A percentile compares a stretch with the other conserved stretches of the same genome.
Evolutionary conservation across 2,113 vertebrate species (phyloP).

Genomic region (Pangasianodon gigas): DNA sequence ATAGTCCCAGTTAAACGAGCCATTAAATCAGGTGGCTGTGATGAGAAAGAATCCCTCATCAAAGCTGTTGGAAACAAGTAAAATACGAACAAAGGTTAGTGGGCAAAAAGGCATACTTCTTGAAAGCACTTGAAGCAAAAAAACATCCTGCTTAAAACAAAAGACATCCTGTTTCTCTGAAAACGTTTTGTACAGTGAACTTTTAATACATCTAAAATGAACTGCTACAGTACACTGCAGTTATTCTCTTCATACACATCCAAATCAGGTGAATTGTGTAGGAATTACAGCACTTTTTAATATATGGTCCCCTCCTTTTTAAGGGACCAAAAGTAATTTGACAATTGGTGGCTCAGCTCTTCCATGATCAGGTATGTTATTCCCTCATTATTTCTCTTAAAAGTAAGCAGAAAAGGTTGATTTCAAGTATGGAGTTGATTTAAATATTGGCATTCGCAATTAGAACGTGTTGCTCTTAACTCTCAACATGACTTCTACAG

Average conservation of each 20-base stretch:
- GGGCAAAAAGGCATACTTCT: not conserved
- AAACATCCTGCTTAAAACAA: constrained; percentile 4
- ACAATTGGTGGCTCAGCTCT: not conserved
- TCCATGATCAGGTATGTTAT: not conserved
- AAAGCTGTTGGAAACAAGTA: constrained; percentile 59
- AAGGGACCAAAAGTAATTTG: not conserved
- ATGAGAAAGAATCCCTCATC: constrained; percentile 65
- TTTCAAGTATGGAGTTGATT: not conserved
- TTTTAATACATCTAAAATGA: not conserved
- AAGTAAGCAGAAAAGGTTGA: not conserved
- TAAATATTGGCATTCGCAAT: not conserved
- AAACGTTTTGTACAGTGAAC: not conserved
- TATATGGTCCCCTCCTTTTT: not conserved
- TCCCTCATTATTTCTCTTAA: not conserved
- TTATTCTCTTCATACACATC: not conserved
- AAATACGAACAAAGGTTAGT: not conserved
- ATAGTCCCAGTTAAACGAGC: constrained; percentile 46
- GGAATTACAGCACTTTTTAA: not conserved
- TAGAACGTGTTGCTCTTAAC: not conserved
- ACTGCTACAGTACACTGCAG: not conserved
- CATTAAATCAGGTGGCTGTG: constrained; percentile 55
- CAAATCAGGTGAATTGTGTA: not conserved
- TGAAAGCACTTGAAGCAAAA: not conserved
- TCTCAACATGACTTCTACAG: not conserved
- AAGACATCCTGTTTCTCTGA: constrained; percentile 5